phyloP scores from a whole-genome alignment of 2,797 vertebrate species.

The Euphonia xanthogaster region DNA sequence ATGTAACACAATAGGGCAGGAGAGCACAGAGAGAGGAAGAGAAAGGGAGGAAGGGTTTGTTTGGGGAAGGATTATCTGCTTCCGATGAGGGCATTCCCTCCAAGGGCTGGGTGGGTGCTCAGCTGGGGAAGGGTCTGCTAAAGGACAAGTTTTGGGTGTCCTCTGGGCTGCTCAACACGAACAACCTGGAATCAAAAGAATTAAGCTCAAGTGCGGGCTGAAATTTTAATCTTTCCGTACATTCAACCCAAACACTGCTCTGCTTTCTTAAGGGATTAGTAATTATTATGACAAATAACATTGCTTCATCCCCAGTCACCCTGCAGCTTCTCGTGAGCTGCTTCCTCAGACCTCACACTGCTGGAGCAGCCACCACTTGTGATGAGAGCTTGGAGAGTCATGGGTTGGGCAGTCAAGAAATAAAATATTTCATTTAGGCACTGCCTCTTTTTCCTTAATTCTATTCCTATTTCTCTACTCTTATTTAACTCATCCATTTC shows the following conservation, averaged over 20 bases:
- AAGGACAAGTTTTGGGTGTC: neutral
- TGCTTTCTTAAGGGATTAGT: slow-evolving; percentile 71
- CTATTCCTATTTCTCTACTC: neutral
- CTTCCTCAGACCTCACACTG: slow-evolving; percentile 52
- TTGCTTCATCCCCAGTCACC: slow-evolving; percentile 37
- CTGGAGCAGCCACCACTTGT: neutral
- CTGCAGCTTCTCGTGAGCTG: neutral
- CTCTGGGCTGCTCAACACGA: neutral
- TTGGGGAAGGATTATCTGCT: slow-evolving; percentile 21
- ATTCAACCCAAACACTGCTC: slow-evolving; percentile 40
- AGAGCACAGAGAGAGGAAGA: neutral
- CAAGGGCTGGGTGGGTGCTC: neutral
- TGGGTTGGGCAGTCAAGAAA: neutral
- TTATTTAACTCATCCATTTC: neutral
- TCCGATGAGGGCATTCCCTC: neutral
- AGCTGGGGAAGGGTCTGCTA: neutral
- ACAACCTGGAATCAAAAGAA: slow-evolving; percentile 4
- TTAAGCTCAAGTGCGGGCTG: neutral
- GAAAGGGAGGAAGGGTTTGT: neutral
- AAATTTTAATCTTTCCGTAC: neutral
- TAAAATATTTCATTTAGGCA: neutral
- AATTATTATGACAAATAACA: slow-evolving; percentile 71
- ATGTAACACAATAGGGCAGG: neutral
- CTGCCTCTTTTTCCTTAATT: neutral
- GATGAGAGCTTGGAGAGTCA: neutral